phyloP scores from a whole-genome alignment of 2,797 vertebrate genomes.

The Melanitta fusca region DNA sequence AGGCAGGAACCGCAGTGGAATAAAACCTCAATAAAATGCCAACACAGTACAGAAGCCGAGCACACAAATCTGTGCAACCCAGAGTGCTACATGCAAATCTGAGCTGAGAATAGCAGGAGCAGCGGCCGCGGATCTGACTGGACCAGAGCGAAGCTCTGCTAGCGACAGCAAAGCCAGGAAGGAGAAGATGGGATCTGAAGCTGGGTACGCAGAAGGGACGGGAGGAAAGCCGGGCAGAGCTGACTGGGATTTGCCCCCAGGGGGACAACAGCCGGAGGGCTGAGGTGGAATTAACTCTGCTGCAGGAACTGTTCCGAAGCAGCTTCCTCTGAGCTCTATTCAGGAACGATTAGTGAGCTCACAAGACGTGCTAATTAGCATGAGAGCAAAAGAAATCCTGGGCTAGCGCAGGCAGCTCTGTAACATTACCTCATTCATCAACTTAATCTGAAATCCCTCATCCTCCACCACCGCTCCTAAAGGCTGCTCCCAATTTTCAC shows the following conservation, averaged over 20 bases:
- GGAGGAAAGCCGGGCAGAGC: constrained; percentile 15
- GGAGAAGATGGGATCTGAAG: constrained; percentile 11
- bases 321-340: constrained; percentile 55
- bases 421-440: constrained; percentile 60
- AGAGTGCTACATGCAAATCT: constrained; percentile 32
- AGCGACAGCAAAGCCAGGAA: background rate
- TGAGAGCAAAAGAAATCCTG: constrained; percentile 50
- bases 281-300: constrained; percentile 51
- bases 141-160: background rate
- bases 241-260: background rate
- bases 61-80: constrained; percentile 50
- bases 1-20: constrained; percentile 65
- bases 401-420: constrained; percentile 34
- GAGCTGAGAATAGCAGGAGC: constrained; percentile 45
- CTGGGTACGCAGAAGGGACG: background rate
- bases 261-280: constrained; percentile 30
- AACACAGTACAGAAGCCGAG: constrained; percentile 30
- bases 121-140: background rate
- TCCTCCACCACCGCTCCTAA: background rate
- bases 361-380: constrained; percentile 59
- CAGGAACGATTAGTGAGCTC: constrained; percentile 56
- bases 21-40: constrained; percentile 66
- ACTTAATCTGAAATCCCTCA: constrained; percentile 56
- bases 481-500: background rate
- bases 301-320: constrained; percentile 28